phyloP scores from a whole-genome alignment of 2,113 vertebrate genomes.

The Nematolebias whitei region DNA sequence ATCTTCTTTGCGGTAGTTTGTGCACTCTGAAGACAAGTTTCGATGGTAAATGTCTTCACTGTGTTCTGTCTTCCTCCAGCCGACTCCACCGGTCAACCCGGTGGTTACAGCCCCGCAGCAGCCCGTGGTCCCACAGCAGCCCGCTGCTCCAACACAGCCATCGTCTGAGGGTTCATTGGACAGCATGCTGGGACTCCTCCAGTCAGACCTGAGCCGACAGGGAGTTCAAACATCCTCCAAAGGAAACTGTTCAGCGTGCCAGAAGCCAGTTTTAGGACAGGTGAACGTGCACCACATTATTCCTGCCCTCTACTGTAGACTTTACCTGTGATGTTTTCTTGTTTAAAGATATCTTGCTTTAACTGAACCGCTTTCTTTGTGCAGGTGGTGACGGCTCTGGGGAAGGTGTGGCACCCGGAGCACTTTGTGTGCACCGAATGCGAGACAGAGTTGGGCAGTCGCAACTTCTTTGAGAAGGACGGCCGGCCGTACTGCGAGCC shows the following conservation, averaged over 20 bases:
- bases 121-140: slow-evolving; percentile 61
- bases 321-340: not conserved
- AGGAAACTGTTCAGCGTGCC: slow-evolving; percentile 89
- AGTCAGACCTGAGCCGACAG: slow-evolving; percentile 88
- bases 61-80: slow-evolving; percentile 44
- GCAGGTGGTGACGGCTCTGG: slow-evolving; percentile 90
- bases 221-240: slow-evolving; percentile 89
- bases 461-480: slow-evolving; percentile 94
- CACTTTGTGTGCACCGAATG: slow-evolving; percentile 90
- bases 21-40: not conserved
- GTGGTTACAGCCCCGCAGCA: slow-evolving; percentile 61
- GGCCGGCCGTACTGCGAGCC: slow-evolving; percentile 89
- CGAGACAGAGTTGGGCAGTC: slow-evolving; percentile 85
- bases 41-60: not conserved
- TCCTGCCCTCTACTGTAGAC: not conserved
- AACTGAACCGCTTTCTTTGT: not conserved
- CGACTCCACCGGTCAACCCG: slow-evolving; percentile 63
- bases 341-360: not conserved
- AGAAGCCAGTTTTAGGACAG: slow-evolving; percentile 90
- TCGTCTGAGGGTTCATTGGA: slow-evolving; percentile 82
- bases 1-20: not conserved
- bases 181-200: slow-evolving; percentile 91
- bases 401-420: slow-evolving; percentile 90
- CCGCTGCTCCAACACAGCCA: slow-evolving; percentile 57
- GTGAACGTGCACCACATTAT: slow-evolving; percentile 52